Evolutionary conservation across 2,113 vertebrate species (phyloP).

Genomic region (Aphyosemion australe): DNA sequence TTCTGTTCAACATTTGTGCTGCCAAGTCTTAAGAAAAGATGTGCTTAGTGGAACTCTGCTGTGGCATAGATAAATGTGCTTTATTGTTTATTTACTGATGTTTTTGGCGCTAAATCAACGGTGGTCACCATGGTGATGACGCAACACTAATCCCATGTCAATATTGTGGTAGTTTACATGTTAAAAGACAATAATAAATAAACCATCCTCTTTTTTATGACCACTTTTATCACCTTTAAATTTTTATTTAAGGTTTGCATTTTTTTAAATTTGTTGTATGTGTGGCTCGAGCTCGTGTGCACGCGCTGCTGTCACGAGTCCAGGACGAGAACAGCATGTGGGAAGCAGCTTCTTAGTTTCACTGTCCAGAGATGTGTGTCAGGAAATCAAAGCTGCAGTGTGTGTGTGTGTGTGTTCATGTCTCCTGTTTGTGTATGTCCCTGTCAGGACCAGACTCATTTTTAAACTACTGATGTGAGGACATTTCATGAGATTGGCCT

Average conservation of each 20-base stretch:
- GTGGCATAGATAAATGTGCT: too few species aligned
- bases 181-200: background rate
- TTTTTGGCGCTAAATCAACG: slow-evolving; percentile 2
- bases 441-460: background rate
- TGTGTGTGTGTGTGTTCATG: slow-evolving; percentile 10
- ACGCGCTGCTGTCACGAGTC: too few species aligned
- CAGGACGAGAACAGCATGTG: slow-evolving; percentile 25
- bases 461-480: background rate
- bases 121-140: slow-evolving; percentile 48
- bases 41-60: background rate
- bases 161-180: background rate
- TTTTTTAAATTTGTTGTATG: background rate
- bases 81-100: background rate
- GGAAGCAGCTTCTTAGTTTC: slow-evolving; percentile 40
- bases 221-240: background rate
- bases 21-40: background rate
- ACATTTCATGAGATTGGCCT: background rate
- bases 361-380: slow-evolving; percentile 27
- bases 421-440: slow-evolving; percentile 13
- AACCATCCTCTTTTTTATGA: background rate
- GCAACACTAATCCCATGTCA: background rate
- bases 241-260: background rate
- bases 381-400: slow-evolving; percentile 37
- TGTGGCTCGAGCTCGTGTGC: background rate
- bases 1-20: background rate